Conservation (phyloP, 2,113 vertebrate species). For the Chascanopsetta lugubris region DNA sequence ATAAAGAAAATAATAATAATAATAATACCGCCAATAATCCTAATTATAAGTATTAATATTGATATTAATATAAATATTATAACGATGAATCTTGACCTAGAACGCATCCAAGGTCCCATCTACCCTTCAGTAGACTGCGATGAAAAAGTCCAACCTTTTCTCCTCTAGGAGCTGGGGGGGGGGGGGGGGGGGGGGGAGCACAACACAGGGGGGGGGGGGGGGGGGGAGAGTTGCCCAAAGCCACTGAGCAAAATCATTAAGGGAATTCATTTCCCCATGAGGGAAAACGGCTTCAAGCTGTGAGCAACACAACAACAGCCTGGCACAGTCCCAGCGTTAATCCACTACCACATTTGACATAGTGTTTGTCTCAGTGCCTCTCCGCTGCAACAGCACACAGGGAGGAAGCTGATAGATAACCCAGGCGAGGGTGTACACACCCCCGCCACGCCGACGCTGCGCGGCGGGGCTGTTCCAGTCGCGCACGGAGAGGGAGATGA, state of each 20-base stretch:
- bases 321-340: conserved; percentile 43
- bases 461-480: conserved; percentile 42
- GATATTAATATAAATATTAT: too few species aligned
- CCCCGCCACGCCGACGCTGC: conserved; percentile 41
- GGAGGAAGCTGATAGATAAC: conserved; percentile 57
- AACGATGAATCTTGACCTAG: too few species aligned
- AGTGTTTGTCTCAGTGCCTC: conserved; percentile 61
- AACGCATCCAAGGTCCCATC: too few species aligned
- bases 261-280: conserved; percentile 57
- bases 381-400: conserved; percentile 53
- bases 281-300: conserved; percentile 61
- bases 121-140: too few species aligned
- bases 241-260: conserved; percentile 62
- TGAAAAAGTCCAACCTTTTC: too few species aligned
- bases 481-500: conserved; percentile 31
- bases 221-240: conserved; percentile 32
- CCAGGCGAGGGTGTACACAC: conserved; percentile 37
- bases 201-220: not conserved
- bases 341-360: conserved; percentile 55
- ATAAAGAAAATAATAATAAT: too few species aligned
- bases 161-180: too few species aligned
- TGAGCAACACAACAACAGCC: conserved; percentile 50
- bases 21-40: too few species aligned
- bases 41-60: too few species aligned
- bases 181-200: too few species aligned